Conservation (phyloP, 2,888 invertebrate genomes). For the Cosmia pyralina region DNA sequence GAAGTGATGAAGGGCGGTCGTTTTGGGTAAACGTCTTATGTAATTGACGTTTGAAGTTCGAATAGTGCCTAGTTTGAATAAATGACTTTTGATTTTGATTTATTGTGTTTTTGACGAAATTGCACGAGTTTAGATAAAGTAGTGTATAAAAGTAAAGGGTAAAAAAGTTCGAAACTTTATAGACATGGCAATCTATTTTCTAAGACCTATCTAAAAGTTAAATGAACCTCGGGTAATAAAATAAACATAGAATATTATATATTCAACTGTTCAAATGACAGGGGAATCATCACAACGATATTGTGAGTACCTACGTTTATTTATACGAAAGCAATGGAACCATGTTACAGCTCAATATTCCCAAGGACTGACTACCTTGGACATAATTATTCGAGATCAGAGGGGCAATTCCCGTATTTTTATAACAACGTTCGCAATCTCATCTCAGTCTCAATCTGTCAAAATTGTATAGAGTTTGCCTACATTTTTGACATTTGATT, state of each 20-base stretch:
- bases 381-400: neutral
- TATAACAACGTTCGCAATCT: too few species aligned
- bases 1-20: neutral
- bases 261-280: constrained; percentile 15
- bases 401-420: too few species aligned
- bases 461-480: too few species aligned
- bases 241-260: constrained; percentile 43
- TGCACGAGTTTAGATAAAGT: neutral
- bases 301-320: constrained; percentile 3
- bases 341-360: neutral
- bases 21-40: neutral
- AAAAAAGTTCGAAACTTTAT: neutral
- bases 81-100: neutral
- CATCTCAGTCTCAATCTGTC: too few species aligned
- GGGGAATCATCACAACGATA: constrained; percentile 24
- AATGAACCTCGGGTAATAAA: constrained; percentile 29
- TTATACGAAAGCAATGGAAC: constrained; percentile 10
- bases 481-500: too few species aligned
- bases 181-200: constrained; percentile 17
- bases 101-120: neutral
- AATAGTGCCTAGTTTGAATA: neutral
- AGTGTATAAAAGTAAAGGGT: neutral
- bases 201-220: constrained; percentile 14
- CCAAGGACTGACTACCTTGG: neutral
- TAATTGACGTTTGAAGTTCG: neutral